phyloP scores from a whole-genome alignment of 2,113 vertebrate genomes.

The Sceloporus undulatus region DNA sequence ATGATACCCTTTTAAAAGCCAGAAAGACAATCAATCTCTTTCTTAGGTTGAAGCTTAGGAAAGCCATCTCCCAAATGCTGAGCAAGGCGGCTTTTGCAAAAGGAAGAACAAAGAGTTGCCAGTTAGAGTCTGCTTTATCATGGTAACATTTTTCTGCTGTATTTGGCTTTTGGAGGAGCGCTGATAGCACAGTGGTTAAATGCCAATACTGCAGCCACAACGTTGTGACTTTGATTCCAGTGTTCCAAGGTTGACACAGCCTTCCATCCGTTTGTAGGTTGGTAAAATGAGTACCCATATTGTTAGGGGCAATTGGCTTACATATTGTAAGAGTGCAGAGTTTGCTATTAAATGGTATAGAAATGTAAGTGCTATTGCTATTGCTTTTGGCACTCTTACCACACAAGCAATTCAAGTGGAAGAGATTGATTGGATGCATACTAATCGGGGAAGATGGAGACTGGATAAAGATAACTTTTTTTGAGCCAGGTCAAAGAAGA shows the following conservation, averaged over 20 bases:
- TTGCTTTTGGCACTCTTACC: neutral
- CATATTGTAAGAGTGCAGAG: too few relatives aligned
- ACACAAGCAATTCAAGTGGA: neutral
- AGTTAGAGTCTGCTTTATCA: neutral
- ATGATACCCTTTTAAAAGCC: neutral
- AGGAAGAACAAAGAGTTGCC: neutral
- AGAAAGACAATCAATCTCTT: slow-evolving; percentile 23
- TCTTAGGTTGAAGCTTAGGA: neutral
- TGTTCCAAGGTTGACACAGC: too few relatives aligned
- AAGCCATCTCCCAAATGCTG: neutral
- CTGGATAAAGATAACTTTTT: neutral
- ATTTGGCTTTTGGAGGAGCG: accelerated
- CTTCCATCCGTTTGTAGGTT: too few relatives aligned
- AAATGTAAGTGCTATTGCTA: too few relatives aligned
- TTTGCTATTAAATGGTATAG: too few relatives aligned
- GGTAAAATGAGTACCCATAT: too few relatives aligned
- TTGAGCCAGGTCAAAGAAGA: neutral
- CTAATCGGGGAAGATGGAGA: neutral
- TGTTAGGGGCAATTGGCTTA: too few relatives aligned
- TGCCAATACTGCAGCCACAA: too few relatives aligned
- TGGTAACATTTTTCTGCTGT: slow-evolving; percentile 15
- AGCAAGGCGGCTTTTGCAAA: neutral
- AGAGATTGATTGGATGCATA: neutral
- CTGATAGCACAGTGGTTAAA: too few relatives aligned
- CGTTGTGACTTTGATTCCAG: too few relatives aligned